These are phyloP conservation scores for Crotophaga sulcirostris DNA, from an alignment of 2,113 vertebrate species.

Conservation along the genomic window DNA sequence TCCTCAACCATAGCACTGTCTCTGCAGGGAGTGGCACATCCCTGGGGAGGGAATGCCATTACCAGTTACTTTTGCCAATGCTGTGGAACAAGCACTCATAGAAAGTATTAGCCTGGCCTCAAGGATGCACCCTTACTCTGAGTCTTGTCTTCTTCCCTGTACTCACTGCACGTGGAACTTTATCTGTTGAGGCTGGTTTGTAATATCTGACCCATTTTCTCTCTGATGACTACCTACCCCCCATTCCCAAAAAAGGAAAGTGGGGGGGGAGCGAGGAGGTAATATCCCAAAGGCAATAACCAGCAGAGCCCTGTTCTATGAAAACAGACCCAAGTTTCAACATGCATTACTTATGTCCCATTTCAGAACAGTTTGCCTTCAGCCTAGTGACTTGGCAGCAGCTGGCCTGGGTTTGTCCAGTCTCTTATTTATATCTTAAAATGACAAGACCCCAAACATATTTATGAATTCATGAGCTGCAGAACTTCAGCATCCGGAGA, in stretches of 20 bases:
- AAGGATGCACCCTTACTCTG: background rate
- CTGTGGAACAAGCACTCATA: background rate
- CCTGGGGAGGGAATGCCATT: background rate
- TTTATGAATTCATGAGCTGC: background rate
- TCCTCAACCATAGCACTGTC: background rate
- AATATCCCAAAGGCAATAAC: background rate
- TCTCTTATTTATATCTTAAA: background rate
- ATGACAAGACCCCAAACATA: background rate
- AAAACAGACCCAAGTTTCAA: constrained; percentile 2
- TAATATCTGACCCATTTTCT: background rate
- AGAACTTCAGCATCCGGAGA: background rate
- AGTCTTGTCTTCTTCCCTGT: background rate
- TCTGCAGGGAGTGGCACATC: fast-evolving
- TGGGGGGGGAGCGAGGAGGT: background rate
- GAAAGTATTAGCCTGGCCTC: background rate
- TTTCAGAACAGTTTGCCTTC: constrained; percentile 61
- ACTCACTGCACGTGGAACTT: background rate
- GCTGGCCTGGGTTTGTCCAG: background rate
- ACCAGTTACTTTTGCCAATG: background rate
- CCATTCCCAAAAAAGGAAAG: background rate
- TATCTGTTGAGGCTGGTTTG: background rate
- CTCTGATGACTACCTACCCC: background rate
- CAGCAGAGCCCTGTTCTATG: background rate
- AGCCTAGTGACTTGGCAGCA: constrained; percentile 42
- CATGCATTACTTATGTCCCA: constrained; percentile 24